Evolutionary conservation across 1,140 invertebrate genomes (phyloP).

Genomic region (Himalopsyche phryganea): DNA sequence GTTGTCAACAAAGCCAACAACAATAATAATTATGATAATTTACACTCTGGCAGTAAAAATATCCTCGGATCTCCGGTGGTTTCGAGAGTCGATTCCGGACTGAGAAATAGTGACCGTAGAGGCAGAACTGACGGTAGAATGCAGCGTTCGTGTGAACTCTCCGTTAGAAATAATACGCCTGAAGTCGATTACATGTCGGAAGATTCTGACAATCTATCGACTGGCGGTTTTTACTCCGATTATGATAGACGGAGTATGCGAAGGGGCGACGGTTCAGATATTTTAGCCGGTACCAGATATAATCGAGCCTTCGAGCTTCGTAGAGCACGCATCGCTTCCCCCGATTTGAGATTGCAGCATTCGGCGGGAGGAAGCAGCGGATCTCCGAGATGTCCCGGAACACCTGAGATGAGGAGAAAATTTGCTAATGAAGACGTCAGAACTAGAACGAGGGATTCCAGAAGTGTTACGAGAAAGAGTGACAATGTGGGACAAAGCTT

Average conservation of each 20-base stretch:
- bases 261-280: constrained; percentile 7
- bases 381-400: constrained; percentile 49
- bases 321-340: constrained; percentile 43
- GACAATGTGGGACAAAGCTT: too few species aligned
- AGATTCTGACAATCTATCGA: constrained; percentile 31
- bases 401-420: constrained; percentile 50
- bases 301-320: constrained; percentile 38
- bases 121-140: neutral
- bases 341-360: constrained; percentile 41
- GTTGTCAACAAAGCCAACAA: constrained; percentile 46
- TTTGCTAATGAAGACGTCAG: constrained; percentile 29
- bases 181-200: constrained; percentile 30
- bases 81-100: constrained; percentile 9
- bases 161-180: constrained; percentile 24
- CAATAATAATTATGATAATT: constrained; percentile 5
- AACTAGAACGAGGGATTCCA: constrained; percentile 19
- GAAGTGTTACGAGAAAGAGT: neutral
- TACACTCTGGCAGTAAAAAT: constrained; percentile 3
- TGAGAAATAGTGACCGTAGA: neutral
- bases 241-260: constrained; percentile 22
- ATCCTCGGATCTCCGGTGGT: constrained; percentile 13
- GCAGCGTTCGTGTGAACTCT: constrained; percentile 17
- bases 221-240: constrained; percentile 33
- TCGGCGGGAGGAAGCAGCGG: constrained; percentile 39
- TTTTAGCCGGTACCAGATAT: constrained; percentile 31